Conservation (phyloP, 2,888 invertebrate genomes). For the Cerastoderma edule region DNA sequence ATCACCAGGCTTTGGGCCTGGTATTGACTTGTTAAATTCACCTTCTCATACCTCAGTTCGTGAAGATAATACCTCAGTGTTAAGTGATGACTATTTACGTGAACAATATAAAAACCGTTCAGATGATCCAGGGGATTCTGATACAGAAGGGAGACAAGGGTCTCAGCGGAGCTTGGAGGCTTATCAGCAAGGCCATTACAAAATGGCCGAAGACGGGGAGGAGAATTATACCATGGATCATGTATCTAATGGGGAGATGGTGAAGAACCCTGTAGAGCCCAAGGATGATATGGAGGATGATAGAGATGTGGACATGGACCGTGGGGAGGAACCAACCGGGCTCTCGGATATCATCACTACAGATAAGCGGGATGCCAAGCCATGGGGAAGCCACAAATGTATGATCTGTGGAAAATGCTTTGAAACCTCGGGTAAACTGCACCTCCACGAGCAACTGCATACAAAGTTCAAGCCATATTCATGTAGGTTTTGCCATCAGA, state of each 20-base stretch:
- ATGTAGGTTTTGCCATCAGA: slow-evolving; percentile 74
- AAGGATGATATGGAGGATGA: slow-evolving; percentile 26
- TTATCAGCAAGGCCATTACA: slow-evolving; percentile 20
- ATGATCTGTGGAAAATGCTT: slow-evolving; percentile 73
- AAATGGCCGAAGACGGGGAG: slow-evolving; percentile 29
- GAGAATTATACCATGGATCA: slow-evolving; percentile 26
- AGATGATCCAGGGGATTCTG: slow-evolving; percentile 34
- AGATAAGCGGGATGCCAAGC: slow-evolving; percentile 51
- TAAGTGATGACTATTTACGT: slow-evolving; percentile 56
- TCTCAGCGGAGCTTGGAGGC: slow-evolving; percentile 8
- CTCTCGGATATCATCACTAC: slow-evolving; percentile 24
- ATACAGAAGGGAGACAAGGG: slow-evolving; percentile 17
- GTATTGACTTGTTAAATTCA: slow-evolving; percentile 62
- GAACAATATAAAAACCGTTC: slow-evolving; percentile 42
- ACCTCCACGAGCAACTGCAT: slow-evolving; percentile 73
- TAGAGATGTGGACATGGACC: slow-evolving; percentile 27
- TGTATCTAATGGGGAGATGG: slow-evolving; percentile 23
- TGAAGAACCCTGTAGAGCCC: slow-evolving; percentile 13
- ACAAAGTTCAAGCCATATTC: slow-evolving; percentile 73
- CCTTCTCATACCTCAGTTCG: slow-evolving; percentile 60
- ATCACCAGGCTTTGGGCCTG: slow-evolving; percentile 50
- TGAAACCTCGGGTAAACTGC: slow-evolving; percentile 67
- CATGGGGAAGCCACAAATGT: slow-evolving; percentile 62
- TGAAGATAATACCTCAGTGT: slow-evolving; percentile 57
- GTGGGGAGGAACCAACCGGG: slow-evolving; percentile 24